A percentile compares a stretch with the other conserved stretches of the same genome.
Evolutionary conservation across 2,888 invertebrate genomes (phyloP).

Genomic region (Rosalia funebris): DNA sequence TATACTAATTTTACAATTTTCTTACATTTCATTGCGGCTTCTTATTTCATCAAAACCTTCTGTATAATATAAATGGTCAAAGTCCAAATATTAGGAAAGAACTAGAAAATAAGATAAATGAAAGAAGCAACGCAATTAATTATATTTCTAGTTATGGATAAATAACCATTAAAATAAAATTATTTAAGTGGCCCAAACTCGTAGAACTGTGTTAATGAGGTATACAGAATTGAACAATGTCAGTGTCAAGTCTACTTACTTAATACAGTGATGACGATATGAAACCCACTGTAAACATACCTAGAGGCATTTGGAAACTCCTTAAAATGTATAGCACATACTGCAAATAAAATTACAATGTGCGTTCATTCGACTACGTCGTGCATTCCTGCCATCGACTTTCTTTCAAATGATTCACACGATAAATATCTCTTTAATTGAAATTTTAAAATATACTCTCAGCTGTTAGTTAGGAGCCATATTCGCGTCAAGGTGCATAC

Average conservation of each 20-base stretch:
- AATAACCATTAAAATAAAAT: background rate
- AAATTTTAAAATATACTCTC: background rate
- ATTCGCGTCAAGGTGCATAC: too few species aligned
- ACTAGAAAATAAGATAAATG: too few species aligned
- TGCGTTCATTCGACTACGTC: background rate
- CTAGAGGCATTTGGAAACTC: background rate
- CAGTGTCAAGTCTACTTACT: background rate
- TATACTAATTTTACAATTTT: too few species aligned
- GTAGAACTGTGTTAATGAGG: background rate
- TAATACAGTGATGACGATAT: background rate
- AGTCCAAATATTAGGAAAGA: too few species aligned
- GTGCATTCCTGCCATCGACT: background rate
- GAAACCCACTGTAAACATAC: background rate
- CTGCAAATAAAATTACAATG: background rate
- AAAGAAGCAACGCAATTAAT: too few species aligned
- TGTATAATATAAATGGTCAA: too few species aligned
- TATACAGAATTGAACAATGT: background rate
- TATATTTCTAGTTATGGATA: too few species aligned
- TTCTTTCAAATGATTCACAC: conserved; percentile 2
- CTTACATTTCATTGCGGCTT: too few species aligned
- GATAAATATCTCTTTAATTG: background rate
- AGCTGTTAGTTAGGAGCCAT: too few species aligned
- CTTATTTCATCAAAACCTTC: too few species aligned
- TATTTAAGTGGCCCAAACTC: background rate
- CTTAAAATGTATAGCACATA: background rate